Base-by-base conservation (phyloP, 1,140 invertebrate genomes). In the Drosophila insularis region DNA sequence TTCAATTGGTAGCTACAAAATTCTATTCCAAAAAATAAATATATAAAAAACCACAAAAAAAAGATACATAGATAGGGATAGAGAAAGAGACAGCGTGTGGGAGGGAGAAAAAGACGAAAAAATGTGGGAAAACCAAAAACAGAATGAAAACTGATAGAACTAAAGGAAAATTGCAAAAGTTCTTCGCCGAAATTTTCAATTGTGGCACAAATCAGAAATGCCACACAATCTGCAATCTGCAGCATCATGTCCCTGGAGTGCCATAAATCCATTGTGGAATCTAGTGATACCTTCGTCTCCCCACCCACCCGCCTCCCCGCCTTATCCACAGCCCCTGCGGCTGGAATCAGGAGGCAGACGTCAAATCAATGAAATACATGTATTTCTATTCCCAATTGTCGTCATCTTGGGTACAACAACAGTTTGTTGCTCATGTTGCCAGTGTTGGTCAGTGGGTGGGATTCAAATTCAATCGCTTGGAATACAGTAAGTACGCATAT, bases 241-340 rank as follows among this genome's bases (percentile, higher is more conserved):
- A 50, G 43, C 43, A 50, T 50, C 14, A n/a, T 69, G 71, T 79
- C 80, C 85, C 85, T 66, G 56, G 80, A 84, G 77, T 89, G 85
- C 71, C 81, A 89, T 89, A 84, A 89, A 89, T 80, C 77, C 84
- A 74, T 74, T 77, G 80, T 80, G 80, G 80, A 80, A 80, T 82
- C 82, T 80, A 80, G 58, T 82, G 76, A 73, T 78, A 68, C 74
- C 74, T 61, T 46, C 31, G 53, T 35, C 61, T 55, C 54, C 60
- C 17, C 31, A 13, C 5, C 60, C 60, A 14, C 39, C 59, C 31
- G 5, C 43, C 43, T 17, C 55, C 23, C 14, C 46, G 31, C 6
- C 46, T 27, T 8, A n/a, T 13, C 14, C 14, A 54, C 19, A 61
- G 31, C 17, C 39, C 43, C 32, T 32, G 50, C 17, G 43, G 19